Evolutionary conservation across 2,797 vertebrate genomes (phyloP).

Genomic region (Tangara arthus): DNA sequence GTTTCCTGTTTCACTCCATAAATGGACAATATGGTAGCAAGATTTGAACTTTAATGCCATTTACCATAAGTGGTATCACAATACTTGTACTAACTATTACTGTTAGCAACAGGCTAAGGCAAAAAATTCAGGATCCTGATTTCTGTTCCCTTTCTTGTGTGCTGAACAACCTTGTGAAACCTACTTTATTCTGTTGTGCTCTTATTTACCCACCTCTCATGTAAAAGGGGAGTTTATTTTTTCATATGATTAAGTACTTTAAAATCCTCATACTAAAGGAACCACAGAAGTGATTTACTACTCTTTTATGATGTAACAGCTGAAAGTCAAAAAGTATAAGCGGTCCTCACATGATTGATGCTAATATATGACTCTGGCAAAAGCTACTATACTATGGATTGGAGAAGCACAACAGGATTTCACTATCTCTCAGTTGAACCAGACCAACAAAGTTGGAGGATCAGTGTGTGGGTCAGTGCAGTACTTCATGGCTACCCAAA

Average conservation of each 20-base stretch:
- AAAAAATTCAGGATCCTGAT: background rate
- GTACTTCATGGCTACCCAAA: background rate
- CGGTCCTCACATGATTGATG: background rate
- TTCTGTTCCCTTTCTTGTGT: background rate
- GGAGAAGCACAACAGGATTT: background rate
- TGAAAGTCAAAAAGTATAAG: background rate
- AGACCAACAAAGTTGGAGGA: background rate
- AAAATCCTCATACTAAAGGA: background rate
- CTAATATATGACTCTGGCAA: background rate
- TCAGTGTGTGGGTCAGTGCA: fast-evolving
- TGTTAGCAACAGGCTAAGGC: background rate
- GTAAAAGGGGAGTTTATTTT: background rate
- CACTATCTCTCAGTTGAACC: background rate
- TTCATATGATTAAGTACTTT: background rate
- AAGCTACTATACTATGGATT: background rate
- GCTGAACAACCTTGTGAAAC: background rate
- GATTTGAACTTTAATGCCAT: background rate
- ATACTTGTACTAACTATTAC: background rate
- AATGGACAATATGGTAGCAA: background rate
- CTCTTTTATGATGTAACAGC: background rate
- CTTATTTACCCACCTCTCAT: background rate
- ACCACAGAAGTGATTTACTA: background rate
- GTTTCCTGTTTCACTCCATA: background rate
- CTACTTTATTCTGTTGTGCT: background rate
- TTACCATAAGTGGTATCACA: background rate